These are phyloP conservation scores for Synergus itoensis DNA, from an alignment of 2,888 invertebrate species.

Conservation along the genomic window DNA sequence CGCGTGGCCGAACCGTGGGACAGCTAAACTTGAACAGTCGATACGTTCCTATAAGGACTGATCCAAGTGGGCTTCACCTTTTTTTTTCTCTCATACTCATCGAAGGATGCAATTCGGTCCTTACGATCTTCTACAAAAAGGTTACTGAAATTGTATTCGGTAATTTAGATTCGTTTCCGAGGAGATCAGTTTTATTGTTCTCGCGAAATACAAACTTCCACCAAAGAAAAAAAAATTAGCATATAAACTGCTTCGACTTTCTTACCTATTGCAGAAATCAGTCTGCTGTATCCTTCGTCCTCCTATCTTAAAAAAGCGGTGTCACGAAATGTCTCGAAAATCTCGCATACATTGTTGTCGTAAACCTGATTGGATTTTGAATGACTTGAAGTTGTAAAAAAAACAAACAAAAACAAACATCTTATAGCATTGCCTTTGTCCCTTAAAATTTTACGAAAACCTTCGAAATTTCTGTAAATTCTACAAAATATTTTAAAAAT, in stretches of 20 bases:
- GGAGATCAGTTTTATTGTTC: conserved; percentile 39
- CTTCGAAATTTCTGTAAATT: no score
- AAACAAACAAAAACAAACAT: no score
- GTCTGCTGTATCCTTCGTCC: no score
- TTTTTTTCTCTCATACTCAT: conserved; percentile 32
- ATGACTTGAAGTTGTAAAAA: no score
- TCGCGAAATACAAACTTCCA: conserved; percentile 24
- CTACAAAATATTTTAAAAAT: no score
- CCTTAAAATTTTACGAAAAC: no score
- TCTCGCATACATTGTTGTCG: no score
- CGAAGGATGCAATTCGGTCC: conserved; percentile 41
- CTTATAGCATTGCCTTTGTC: no score
- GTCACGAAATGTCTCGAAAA: no score
- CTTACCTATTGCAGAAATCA: conserved; percentile 4
- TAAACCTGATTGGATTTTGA: no score
- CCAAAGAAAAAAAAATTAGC: conserved; percentile 32
- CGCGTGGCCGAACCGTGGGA: conserved; percentile 48
- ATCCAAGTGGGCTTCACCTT: conserved; percentile 18
- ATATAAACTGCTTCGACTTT: conserved; percentile 28
- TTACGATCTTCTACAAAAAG: conserved; percentile 37
- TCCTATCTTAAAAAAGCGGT: no score
- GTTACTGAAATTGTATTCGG: conserved; percentile 38
- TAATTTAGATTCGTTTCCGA: conserved; percentile 41
- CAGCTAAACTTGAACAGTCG: conserved; percentile 45
- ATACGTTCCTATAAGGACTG: conserved; percentile 43